These are phyloP conservation scores for Dendrolimus pini DNA, from an alignment of 2,888 invertebrate species.

Conservation along the genomic window DNA sequence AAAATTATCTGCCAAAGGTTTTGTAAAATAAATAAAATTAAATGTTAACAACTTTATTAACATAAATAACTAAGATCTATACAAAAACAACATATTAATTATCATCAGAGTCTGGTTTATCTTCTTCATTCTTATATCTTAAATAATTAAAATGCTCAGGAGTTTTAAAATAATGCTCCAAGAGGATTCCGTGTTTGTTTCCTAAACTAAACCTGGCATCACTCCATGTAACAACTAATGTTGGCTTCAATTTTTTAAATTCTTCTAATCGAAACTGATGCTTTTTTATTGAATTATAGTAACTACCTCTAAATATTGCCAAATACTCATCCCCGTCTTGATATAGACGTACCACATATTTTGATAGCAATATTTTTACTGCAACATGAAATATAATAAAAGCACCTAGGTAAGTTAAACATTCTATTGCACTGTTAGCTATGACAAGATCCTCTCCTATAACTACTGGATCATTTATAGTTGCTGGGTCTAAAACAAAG, in stretches of 20 bases:
- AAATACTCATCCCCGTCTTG: conserved; percentile 60
- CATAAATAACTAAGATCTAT: no score
- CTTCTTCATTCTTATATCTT: conserved; percentile 33
- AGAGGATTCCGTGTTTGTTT: conserved; percentile 52
- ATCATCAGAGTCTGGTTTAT: conserved; percentile 17
- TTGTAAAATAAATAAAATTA: no score
- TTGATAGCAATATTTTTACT: conserved; percentile 50
- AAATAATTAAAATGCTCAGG: conserved; percentile 58
- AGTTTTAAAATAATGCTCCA: conserved; percentile 60
- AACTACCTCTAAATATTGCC: conserved; percentile 53
- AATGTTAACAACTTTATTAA: no score
- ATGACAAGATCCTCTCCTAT: conserved; percentile 49
- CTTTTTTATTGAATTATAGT: conserved; percentile 40
- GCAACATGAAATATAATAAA: conserved; percentile 49
- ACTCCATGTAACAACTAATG: conserved; percentile 51
- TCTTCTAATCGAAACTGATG: conserved; percentile 55
- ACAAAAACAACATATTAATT: background rate
- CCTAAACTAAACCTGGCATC: conserved; percentile 56
- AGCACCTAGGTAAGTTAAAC: conserved; percentile 45
- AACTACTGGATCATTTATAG: conserved; percentile 42
- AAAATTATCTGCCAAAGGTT: no score
- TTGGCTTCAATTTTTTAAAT: conserved; percentile 49
- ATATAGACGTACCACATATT: conserved; percentile 58
- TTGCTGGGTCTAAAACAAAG: conserved; percentile 38
- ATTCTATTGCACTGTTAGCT: conserved; percentile 53